phyloP scores from a whole-genome alignment of 2,113 vertebrate species.

The Tympanuchus pallidicinctus region DNA sequence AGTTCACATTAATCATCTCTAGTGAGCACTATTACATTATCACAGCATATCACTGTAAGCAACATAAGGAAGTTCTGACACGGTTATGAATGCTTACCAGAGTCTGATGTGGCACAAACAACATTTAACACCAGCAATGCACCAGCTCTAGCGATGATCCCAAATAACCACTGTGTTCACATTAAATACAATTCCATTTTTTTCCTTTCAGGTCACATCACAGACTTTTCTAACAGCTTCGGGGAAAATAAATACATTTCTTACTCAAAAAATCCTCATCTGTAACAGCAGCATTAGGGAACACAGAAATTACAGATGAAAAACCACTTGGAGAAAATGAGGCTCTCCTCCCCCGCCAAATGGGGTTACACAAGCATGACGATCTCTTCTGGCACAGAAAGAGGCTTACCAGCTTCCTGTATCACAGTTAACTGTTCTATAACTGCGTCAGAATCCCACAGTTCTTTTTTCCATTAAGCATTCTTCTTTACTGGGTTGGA shows the following conservation, averaged over 20 bases:
- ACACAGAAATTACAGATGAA: not conserved
- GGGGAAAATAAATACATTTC: not conserved
- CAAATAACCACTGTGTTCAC: not conserved
- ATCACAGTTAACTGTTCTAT: not conserved
- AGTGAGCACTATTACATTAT: not conserved
- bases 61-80: not conserved
- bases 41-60: not conserved
- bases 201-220: not conserved
- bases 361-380: accelerated
- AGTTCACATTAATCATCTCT: not conserved
- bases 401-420: not conserved
- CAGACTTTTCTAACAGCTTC: not conserved
- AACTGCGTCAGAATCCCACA: not conserved
- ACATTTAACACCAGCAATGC: not conserved
- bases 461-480: not conserved
- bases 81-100: not conserved
- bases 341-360: not conserved
- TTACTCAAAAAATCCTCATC: not conserved
- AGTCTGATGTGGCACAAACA: not conserved
- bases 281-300: not conserved
- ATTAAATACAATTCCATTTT: not conserved
- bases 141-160: not conserved
- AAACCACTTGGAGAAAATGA: not conserved
- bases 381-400: not conserved
- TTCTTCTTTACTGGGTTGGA: not conserved